Conservation (phyloP, 2,797 vertebrate genomes). For the Gouania willdenowi region DNA sequence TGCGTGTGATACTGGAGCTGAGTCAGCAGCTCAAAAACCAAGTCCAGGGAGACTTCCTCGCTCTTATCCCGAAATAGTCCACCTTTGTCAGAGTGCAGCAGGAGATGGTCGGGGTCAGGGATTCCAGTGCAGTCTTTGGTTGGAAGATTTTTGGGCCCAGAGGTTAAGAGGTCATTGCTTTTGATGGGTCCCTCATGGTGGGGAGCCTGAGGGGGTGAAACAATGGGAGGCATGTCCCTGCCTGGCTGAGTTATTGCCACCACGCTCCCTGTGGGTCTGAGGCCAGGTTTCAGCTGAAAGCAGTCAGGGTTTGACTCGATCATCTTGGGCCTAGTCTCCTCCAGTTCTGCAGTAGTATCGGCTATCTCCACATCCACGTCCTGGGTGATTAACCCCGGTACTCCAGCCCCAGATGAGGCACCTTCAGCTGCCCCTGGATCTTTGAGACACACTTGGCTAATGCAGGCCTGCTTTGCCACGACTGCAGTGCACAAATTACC, state of each 20-base stretch:
- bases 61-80: conserved; percentile 95
- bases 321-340: conserved; percentile 65
- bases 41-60: conserved; percentile 94
- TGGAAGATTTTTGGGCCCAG: conserved; percentile 73
- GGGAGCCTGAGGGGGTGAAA: conserved; percentile 60
- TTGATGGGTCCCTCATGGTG: conserved; percentile 79
- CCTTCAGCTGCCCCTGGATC: conserved; percentile 51
- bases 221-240: conserved; percentile 55
- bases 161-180: conserved; percentile 79
- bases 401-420: conserved; percentile 26
- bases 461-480: conserved; percentile 82
- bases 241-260: conserved; percentile 42
- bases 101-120: conserved; percentile 43
- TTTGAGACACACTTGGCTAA: conserved; percentile 78
- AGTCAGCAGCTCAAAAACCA: conserved; percentile 96
- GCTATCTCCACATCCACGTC: conserved; percentile 68
- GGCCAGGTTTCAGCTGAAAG: conserved; percentile 61
- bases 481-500: conserved; percentile 81
- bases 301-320: conserved; percentile 46
- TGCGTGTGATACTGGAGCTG: conserved; percentile 98
- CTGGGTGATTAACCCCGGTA: conserved; percentile 71
- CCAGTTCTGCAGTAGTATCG: conserved; percentile 70
- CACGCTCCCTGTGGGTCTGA: conserved; percentile 56
- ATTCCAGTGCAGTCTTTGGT: conserved; percentile 70
- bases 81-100: conserved; percentile 65